A percentile compares a stretch with the other conserved stretches of the same genome.
Evolutionary conservation across 2,888 invertebrate genomes (phyloP).

Genomic region (Andrena haemorrhoa): DNA sequence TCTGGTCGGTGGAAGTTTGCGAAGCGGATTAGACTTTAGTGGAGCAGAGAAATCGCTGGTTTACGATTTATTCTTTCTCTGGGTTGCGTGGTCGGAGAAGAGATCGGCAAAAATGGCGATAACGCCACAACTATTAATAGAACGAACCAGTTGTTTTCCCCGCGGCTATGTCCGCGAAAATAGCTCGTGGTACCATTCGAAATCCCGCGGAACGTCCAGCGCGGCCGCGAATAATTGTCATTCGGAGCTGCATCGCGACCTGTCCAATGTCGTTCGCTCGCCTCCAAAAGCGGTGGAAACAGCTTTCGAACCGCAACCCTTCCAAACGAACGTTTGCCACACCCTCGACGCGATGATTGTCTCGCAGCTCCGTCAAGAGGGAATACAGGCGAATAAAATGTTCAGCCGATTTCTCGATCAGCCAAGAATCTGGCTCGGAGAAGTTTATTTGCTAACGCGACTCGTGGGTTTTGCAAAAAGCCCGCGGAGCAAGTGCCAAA

Average conservation of each 20-base stretch:
- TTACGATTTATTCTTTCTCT: slow-evolving; percentile 16
- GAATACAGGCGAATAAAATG: neutral
- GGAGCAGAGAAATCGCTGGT: neutral
- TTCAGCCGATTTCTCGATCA: too few species aligned
- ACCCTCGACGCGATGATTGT: neutral
- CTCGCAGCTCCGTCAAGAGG: neutral
- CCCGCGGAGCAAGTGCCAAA: neutral
- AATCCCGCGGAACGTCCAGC: slow-evolving; percentile 15
- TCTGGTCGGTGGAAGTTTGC: neutral
- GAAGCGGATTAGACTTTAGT: neutral
- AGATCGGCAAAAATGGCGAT: slow-evolving; percentile 61
- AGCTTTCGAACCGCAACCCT: neutral
- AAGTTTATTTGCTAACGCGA: neutral
- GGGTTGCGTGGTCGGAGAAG: slow-evolving; percentile 10
- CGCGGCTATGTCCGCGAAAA: slow-evolving; percentile 63
- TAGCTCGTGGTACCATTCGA: slow-evolving; percentile 41
- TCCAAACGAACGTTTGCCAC: neutral
- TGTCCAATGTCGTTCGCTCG: neutral
- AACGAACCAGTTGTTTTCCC: slow-evolving; percentile 70
- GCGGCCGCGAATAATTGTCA: slow-evolving; percentile 7
- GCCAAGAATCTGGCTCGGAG: neutral
- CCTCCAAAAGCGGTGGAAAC: neutral
- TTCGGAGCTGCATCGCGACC: neutral
- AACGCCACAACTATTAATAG: slow-evolving; percentile 77
- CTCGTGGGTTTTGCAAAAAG: neutral